Evolutionary conservation across 2,888 invertebrate genomes (phyloP), one percentile per base, ranked within the genome.

Genomic region (Drosophila planitibia): DNA sequence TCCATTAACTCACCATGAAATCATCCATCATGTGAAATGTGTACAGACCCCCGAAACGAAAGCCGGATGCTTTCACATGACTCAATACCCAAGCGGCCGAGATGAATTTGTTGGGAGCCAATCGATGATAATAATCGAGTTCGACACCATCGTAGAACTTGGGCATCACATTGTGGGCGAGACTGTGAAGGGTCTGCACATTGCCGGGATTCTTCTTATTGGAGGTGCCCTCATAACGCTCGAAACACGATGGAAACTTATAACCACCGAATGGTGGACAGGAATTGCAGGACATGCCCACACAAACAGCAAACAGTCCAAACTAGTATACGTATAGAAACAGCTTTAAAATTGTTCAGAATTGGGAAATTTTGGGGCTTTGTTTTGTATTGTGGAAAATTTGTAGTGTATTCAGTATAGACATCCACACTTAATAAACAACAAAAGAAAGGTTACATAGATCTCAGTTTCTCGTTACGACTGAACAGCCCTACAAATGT

Each of bases 21-120:
- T 93, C 89, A 25, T 88, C 89, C 1, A 70, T 28, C 12, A 86
- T 74, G 16, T 87, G 90, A 22, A 87, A 83, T 19, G 88, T 90
- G 70, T 93, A 93, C 19, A 91, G 82, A 1, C 93, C 93, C 19
- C 93, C 93, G 53, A 93, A 90, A 6, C 93, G 91, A 81, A 93
- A 93, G 14, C 93, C 93, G 0, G 92, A 85, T 0, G 93, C 91
- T 47, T 85, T 88, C 22, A 84, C 90, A 71, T 93, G 93, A 70
- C 93, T 93, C 47, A 93, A 68, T 0, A 91, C 73, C 93, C 93
- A 93, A 37, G 88, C 85, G 41, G 88, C 83, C 4, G 89, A 83
- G 2, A 93, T 70, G 28, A 74, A 83, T 77, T 93, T 93, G 62
- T 93, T 92, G 10, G 92, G 76, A 0, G 91, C 91, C 78, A 93